Base-by-base conservation (phyloP, 1,140 invertebrate species). In the Periplaneta americana region DNA sequence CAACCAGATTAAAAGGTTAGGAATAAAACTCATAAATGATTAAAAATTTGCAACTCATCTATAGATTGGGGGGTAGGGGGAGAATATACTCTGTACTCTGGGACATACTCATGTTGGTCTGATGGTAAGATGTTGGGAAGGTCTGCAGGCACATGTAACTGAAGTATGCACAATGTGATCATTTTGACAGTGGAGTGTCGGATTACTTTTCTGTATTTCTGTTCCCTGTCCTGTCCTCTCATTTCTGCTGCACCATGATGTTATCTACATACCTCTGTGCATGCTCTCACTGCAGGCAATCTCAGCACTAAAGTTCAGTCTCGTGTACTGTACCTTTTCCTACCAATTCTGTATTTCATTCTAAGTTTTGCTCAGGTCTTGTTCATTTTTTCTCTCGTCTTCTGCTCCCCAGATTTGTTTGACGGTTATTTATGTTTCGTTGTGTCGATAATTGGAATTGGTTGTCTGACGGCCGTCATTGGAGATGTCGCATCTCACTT, bases 401-500 rank as follows among this genome's bases (percentile, higher is more conserved):
- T 36, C 75, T 77, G 11, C 75, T 34, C 34, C 83, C 36, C 88
- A 96, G 95, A 94, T 88, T 92, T 95, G 80, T 92, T 91, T 85
- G 95, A 95, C 84, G 98, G 98, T 35, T 99, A 98, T 91, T 89
- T 97, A 0, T 98, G 97, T 88, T 99, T 99, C 89, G 91, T 96
- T 74, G 91, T 96, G 22, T 98, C 97, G 36, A 99, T 99, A 86
- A 86, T 95, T n/a, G 93, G 94, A 84, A 99, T 99, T 87, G 98
- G 98, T 17, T 84, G 98, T 9, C 93, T 99, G 81, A 99, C 98
- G 4, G 98, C 98, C 0, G 86, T 99, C 79, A 99, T 99, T 86
- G 98, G 98, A 48, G 98, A 99, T 88, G 91, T 99, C 15, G 98
- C 98, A 8, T 96, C 96, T 5, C 95, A 98, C 88, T 98, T 99